Evolutionary conservation across 1,140 invertebrate genomes (phyloP), one percentile per base, ranked within the genome.

Genomic region (Dreissena rostriformis): DNA sequence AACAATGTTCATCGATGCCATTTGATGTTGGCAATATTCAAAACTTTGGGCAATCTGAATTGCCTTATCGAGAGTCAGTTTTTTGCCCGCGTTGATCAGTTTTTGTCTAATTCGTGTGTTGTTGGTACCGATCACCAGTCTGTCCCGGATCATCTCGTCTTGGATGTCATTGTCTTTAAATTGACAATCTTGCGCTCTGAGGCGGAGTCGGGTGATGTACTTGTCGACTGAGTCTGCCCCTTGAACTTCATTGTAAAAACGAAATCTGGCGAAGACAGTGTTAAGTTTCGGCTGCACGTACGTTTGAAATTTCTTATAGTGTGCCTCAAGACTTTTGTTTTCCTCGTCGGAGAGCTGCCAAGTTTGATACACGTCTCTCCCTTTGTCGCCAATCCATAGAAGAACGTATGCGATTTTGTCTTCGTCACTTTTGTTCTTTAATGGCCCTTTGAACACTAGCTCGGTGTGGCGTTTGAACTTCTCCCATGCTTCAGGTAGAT

Each of bases 131-230:
- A 86, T 85, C 0, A 83, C 79, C 11, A 86, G 67, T 12, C 84
- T 26, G 67, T 87, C 86, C 8, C 75, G 29, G 4, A 86, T 80
- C 76, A 82, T 87, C 26, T 87, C 80, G 19, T 87, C 80, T 66
- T 28, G 5, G 49, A 8, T 6, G 61, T 53, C 17, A 5, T 29
- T 22, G 22, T 73, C 52, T 11, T 17, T 28, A 51, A 73, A 88
- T 15, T 52, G 29, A 53, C 86, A 88, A 28, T 84, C 86, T 67
- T 70, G 66, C 10, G 72, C 81, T 2, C 63, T 22, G 8, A 78
- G 39, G 14, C 51, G 51, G 1, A 87, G 26, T 52, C 67, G 17
- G 12, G 86, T 87, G 28, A 79, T 12, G n/a, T 22, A 79, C 29
- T 29, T 67, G 12, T 66, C 61, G 10, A 51, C 65, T 2, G 53